Percentiles rank a stretch among this genome's conserved stretches.
phyloP scores from a whole-genome alignment of 2,888 invertebrate species.

The Pyrochroa serraticornis region DNA sequence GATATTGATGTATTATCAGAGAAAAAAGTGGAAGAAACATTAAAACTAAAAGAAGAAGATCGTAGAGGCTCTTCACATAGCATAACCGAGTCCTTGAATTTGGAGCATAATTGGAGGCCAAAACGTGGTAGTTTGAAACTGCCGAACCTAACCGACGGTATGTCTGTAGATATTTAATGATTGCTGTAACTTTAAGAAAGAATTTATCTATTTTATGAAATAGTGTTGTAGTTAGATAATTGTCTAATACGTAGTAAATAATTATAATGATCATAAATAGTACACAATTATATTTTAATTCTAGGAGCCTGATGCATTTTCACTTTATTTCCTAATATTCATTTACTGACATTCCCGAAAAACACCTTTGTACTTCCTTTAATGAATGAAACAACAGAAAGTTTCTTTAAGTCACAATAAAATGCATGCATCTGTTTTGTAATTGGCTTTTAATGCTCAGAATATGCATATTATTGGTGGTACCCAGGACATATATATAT shows the following conservation, averaged over 20 bases:
- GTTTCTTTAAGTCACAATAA: too few relatives aligned
- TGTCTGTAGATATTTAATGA: constrained; percentile 19
- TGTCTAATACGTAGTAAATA: not conserved
- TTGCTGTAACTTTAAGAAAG: not conserved
- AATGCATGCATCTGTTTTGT: too few relatives aligned
- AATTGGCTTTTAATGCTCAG: too few relatives aligned
- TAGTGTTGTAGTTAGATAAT: not conserved
- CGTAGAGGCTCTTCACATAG: not conserved
- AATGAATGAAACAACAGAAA: too few relatives aligned
- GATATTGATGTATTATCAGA: not conserved
- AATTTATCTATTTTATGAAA: not conserved
- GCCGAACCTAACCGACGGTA: constrained; percentile 45
- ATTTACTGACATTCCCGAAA: not conserved
- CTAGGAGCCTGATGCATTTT: too few relatives aligned
- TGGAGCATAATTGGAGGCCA: constrained; percentile 51
- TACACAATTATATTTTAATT: too few relatives aligned
- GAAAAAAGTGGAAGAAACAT: not conserved
- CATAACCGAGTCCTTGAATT: constrained; percentile 20
- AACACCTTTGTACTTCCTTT: too few relatives aligned
- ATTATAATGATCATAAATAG: not conserved
- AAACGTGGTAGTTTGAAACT: constrained; percentile 56
- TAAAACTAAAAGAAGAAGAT: constrained; percentile 16
- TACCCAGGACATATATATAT: too few relatives aligned
- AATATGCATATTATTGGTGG: too few relatives aligned
- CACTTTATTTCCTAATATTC: not conserved